These are phyloP conservation scores for Cichlasoma orientale DNA, from an alignment of 2,797 vertebrate genomes.

Conservation along the genomic window DNA sequence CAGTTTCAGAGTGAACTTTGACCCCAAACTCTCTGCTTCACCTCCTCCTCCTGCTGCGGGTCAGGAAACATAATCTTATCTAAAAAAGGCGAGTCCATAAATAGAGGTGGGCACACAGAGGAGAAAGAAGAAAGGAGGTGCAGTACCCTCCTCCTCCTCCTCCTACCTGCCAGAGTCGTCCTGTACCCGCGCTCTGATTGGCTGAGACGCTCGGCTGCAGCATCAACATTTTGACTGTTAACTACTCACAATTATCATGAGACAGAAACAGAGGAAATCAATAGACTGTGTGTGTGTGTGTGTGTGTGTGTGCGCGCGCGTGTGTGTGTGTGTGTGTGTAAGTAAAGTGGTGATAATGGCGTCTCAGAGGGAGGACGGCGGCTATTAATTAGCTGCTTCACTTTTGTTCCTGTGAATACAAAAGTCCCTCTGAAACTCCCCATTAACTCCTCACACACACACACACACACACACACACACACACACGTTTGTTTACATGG, in stretches of 20 bases:
- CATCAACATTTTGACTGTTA: conserved; percentile 1
- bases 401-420: conserved; percentile 44
- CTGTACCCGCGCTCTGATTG: background rate
- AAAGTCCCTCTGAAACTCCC: conserved; percentile 42
- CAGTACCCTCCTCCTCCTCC: background rate
- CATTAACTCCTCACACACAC: conserved; percentile 27
- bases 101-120: conserved; percentile 36
- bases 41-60: background rate
- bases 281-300: conserved; percentile 2
- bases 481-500: background rate
- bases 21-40: background rate
- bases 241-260: conserved; percentile 1
- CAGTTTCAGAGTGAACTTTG: background rate
- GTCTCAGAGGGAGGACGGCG: conserved; percentile 46
- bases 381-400: conserved; percentile 71
- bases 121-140: conserved; percentile 1
- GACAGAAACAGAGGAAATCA: conserved; percentile 16
- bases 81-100: conserved; percentile 63
- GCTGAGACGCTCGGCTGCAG: background rate
- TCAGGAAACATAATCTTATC: conserved; percentile 69
- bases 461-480: background rate
- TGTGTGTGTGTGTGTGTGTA: conserved; percentile 14
- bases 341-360: conserved; percentile 52
- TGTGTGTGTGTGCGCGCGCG: conserved; percentile 2
- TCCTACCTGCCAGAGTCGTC: background rate